Percentiles rank a stretch among this genome's conserved stretches.
Conservation (phyloP, 1,140 invertebrate species). For the Steinernema khuongi region DNA sequence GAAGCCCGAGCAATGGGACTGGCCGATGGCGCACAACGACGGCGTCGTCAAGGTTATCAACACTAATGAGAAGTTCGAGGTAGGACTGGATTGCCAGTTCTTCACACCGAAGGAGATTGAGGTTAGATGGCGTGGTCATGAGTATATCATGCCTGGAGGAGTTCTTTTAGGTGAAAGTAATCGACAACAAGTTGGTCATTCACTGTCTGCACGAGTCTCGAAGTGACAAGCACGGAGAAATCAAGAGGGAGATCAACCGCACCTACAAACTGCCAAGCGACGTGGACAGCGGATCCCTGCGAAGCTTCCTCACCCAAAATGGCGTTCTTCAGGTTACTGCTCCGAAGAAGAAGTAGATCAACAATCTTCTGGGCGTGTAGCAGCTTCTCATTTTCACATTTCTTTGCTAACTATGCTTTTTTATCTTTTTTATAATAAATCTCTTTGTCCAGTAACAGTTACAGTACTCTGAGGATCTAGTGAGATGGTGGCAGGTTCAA, state of each 20-base stretch:
- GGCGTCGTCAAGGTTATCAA: conserved; percentile 42
- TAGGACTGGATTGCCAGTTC: conserved; percentile 31
- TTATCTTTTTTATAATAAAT: no score
- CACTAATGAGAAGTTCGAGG: conserved; percentile 39
- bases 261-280: conserved; percentile 20
- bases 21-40: conserved; percentile 47
- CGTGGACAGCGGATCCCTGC: conserved; percentile 4
- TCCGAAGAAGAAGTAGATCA: background rate
- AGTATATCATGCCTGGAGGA: background rate
- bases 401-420: no score
- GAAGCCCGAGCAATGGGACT: conserved; percentile 37
- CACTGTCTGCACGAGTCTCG: background rate
- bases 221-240: conserved; percentile 18
- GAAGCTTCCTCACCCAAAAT: background rate
- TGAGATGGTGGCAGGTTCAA: no score
- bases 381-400: no score
- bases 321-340: conserved; percentile 13
- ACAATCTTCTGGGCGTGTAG: no score
- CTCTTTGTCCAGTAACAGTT: no score
- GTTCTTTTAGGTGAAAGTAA: conserved; percentile 33
- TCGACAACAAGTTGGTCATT: background rate
- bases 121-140: conserved; percentile 4
- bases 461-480: no score
- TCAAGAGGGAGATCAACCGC: conserved; percentile 9
- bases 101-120: conserved; percentile 43